phyloP scores from a whole-genome alignment of 1,140 invertebrate species.

The Rhagoletis zephyria region DNA sequence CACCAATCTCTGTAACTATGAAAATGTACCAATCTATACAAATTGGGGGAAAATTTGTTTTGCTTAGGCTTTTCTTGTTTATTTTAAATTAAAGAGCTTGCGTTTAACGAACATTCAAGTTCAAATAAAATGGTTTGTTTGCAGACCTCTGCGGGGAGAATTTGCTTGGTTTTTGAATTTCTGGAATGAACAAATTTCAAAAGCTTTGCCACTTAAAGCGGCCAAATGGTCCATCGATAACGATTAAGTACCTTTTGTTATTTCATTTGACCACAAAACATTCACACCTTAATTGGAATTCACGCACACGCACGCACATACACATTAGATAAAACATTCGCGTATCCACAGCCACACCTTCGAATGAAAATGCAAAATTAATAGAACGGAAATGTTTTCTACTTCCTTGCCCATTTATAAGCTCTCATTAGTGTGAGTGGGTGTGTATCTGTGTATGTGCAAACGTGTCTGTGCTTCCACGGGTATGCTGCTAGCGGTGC shows the following conservation, averaged over 20 bases:
- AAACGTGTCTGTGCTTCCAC: background rate
- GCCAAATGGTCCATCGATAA: constrained; percentile 5
- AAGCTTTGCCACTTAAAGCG: background rate
- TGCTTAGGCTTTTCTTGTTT: no score
- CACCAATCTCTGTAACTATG: no score
- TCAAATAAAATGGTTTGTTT: no score
- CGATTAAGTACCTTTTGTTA: constrained; percentile 30
- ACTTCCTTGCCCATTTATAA: constrained; percentile 18
- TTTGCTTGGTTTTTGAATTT: no score
- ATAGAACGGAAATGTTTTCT: constrained; percentile 53
- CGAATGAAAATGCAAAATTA: constrained; percentile 36
- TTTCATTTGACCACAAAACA: constrained; percentile 28
- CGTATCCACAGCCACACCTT: background rate
- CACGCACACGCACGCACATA: background rate
- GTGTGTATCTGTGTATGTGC: background rate
- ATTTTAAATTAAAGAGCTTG: no score
- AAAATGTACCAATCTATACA: no score
- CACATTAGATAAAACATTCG: no score
- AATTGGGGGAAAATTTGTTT: no score
- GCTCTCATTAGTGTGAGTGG: background rate
- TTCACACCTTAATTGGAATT: background rate
- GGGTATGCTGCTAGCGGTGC: background rate
- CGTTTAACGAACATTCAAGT: no score
- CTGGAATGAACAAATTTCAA: no score
- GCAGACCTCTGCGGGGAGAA: no score